Percentiles rank a stretch among this genome's conserved stretches.
Conservation (phyloP, 2,888 invertebrate genomes). For the Miltochrista miniata region DNA sequence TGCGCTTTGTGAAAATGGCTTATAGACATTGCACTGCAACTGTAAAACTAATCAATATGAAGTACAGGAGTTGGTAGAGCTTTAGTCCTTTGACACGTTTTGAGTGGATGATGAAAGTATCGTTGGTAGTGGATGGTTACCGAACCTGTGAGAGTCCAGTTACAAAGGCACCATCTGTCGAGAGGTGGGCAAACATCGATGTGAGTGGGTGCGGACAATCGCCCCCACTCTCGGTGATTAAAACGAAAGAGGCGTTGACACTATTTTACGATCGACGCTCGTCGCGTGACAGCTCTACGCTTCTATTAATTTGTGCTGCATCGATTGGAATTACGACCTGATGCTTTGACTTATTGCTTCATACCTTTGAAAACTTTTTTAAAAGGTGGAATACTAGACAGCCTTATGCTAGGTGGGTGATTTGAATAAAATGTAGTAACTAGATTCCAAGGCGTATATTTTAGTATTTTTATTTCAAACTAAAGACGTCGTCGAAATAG, state of each 20-base stretch:
- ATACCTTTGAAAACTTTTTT: not conserved
- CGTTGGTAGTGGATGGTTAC: slow-evolving; percentile 59
- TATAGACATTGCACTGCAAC: not conserved
- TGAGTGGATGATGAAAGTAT: slow-evolving; percentile 69
- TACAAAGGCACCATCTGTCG: slow-evolving; percentile 74
- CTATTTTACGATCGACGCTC: slow-evolving; percentile 70
- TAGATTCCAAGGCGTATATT: too few species aligned
- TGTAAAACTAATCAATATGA: slow-evolving; percentile 43
- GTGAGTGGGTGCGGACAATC: slow-evolving; percentile 73
- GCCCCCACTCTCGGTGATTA: slow-evolving; percentile 80
- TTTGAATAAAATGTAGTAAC: too few species aligned
- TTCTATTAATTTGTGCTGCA: slow-evolving; percentile 62
- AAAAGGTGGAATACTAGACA: too few species aligned
- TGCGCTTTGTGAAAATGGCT: not conserved
- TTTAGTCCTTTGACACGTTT: slow-evolving; percentile 50
- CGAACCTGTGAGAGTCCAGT: slow-evolving; percentile 61
- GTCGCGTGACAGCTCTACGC: slow-evolving; percentile 53
- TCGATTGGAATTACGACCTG: slow-evolving; percentile 35
- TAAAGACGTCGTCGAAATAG: too few species aligned
- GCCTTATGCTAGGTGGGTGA: too few species aligned
- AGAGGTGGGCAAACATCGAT: slow-evolving; percentile 74
- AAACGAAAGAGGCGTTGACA: slow-evolving; percentile 78
- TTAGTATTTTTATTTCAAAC: too few species aligned
- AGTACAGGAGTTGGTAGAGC: slow-evolving; percentile 34
- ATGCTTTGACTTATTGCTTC: slow-evolving; percentile 5